Evolutionary conservation across 1,140 invertebrate genomes (phyloP), one percentile per base, ranked within the genome.

Genomic region (Polypedilum vanderplanki): DNA sequence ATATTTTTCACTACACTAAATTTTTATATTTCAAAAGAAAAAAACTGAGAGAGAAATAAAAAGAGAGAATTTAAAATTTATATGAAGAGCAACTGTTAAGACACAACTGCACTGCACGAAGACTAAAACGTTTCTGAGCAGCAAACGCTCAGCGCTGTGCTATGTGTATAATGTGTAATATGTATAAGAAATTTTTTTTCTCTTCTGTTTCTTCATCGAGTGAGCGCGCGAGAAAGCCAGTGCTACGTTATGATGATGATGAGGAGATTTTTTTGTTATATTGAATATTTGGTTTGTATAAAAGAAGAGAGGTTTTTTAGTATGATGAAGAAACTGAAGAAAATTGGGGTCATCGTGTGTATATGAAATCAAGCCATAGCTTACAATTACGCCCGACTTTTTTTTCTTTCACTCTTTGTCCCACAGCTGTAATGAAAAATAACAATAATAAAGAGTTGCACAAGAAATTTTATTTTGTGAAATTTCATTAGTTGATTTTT

Each of bases 41-140:
- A 46, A 46, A 46, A 46, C 41, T 15, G 12, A 57, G 46, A 57
- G 46, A 57, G 46, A 15, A 57, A 46, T 12, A 12, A 46, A 57
- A 57, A n/a, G 8, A 57, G 46, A 57, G n/a, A 57, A 15, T n/a
- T n/a, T n/a, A 57, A 57, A 57, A 57, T 12, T 33, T 1, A 57
- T 9, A 57, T n/a, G n/a, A 12, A 15, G 46, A 57, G 15, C 9
- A 57, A n/a, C n/a, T 57, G 46, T n/a, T 3, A 57, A 57, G n/a
- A 57, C 46, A 57, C 46, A 57, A 57, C 46, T 57, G 46, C 46
- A 57, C 46, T 57, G 46, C n/a, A n/a, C 12, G 46, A 57, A 12
- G 46, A 57, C 12, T 57, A n/a, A 57, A 57, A 57, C 46, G 46
- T n/a, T 57, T 57, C 46, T 57, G 46, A 57, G 46, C 46, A 57